phyloP scores from a whole-genome alignment of 2,888 invertebrate species.

The Eilema griseolum region DNA sequence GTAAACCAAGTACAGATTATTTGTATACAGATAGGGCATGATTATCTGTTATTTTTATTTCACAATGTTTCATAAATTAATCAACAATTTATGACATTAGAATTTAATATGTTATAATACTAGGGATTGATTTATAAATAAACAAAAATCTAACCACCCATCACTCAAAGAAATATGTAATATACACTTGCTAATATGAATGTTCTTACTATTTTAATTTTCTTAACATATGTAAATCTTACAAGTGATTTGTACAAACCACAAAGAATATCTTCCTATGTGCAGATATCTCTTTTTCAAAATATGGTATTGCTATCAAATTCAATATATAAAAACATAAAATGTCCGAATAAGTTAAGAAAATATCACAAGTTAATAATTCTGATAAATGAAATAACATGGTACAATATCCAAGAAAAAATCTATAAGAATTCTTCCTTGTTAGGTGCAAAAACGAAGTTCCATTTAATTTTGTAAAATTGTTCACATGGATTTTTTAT shows the following conservation, averaged over 20 bases:
- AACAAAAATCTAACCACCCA: conserved; percentile 17
- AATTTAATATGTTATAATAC: conserved; percentile 16
- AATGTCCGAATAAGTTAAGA: conserved; percentile 45
- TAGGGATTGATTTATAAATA: conserved; percentile 31
- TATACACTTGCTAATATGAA: conserved; percentile 19
- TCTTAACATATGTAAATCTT: conserved; percentile 10
- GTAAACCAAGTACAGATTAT: conserved; percentile 5
- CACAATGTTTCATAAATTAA: neutral
- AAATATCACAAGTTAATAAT: conserved; percentile 47
- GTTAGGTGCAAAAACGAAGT: conserved; percentile 42
- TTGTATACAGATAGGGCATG: neutral
- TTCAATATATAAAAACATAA: conserved; percentile 49
- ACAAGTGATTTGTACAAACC: conserved; percentile 27
- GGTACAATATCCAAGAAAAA: conserved; percentile 37
- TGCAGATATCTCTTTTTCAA: conserved; percentile 59
- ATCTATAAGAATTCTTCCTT: conserved; percentile 33
- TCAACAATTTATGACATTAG: no score
- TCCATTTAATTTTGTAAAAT: conserved; percentile 34
- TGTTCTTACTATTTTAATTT: conserved; percentile 23
- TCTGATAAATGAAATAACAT: conserved; percentile 42
- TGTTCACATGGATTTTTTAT: conserved; percentile 34
- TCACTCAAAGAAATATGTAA: conserved; percentile 21
- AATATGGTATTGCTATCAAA: conserved; percentile 30
- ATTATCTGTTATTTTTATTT: neutral
- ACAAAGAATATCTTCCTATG: conserved; percentile 17